phyloP scores from a whole-genome alignment of 2,113 vertebrate genomes.

The Poecile atricapillus region DNA sequence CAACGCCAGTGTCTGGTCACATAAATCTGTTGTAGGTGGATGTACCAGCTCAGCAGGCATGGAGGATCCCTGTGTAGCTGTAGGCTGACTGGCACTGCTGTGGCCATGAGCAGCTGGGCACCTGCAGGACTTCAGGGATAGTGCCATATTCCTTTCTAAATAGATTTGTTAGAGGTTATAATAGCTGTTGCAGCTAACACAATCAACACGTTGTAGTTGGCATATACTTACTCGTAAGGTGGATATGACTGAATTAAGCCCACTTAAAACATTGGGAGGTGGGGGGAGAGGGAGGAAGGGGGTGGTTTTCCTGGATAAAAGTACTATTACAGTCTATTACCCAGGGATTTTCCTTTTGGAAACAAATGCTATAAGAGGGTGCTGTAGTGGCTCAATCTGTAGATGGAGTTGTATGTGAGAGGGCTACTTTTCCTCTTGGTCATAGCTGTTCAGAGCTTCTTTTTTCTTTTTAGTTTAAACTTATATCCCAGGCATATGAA shows the following conservation, averaged over 20 bases:
- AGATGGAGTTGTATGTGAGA: slow-evolving; percentile 4
- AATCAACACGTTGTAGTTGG: background rate
- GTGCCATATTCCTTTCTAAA: background rate
- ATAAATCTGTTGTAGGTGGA: background rate
- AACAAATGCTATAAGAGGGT: background rate
- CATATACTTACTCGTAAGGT: background rate
- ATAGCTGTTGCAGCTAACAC: background rate
- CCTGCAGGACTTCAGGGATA: background rate
- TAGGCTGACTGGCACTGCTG: background rate
- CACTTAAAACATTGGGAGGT: background rate
- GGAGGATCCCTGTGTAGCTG: background rate
- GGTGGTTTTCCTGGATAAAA: background rate
- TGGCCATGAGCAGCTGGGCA: background rate
- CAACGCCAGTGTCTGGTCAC: background rate
- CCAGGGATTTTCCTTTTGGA: background rate
- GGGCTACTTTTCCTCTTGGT: slow-evolving; percentile 40
- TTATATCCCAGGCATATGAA: slow-evolving; percentile 98
- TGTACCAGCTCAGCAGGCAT: background rate
- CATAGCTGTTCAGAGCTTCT: slow-evolving; percentile 60
- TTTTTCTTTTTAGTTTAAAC: slow-evolving; percentile 87
- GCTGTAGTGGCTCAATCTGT: background rate
- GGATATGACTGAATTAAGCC: background rate
- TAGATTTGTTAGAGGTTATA: background rate
- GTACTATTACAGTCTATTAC: background rate
- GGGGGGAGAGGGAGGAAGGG: background rate